These are phyloP conservation scores for Nansenia antarctica DNA, from an alignment of 2,113 vertebrate species.

Conservation along the genomic window DNA sequence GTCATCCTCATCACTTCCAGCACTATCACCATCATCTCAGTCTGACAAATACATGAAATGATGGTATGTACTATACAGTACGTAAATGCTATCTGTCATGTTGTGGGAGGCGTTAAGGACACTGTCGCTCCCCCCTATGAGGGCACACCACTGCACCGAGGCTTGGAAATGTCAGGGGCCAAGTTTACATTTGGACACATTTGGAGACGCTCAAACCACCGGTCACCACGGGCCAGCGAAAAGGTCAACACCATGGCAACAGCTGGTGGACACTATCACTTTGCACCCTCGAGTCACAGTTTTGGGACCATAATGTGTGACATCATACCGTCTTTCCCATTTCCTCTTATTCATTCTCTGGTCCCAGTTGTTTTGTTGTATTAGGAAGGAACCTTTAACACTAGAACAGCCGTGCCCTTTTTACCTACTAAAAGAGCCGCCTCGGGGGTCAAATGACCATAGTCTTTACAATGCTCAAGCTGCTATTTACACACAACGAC, in stretches of 20 bases:
- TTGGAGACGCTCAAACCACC: conserved; percentile 53
- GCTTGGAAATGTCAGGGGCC: conserved; percentile 76
- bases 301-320: conserved; percentile 56
- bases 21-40: neutral
- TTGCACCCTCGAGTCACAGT: conserved; percentile 56
- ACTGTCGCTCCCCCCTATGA: conserved; percentile 40
- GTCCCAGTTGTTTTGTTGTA: too few species aligned
- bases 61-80: neutral
- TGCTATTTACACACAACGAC: too few species aligned
- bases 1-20: neutral
- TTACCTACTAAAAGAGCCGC: too few species aligned
- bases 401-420: too few species aligned
- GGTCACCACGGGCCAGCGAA: conserved; percentile 71
- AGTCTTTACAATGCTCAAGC: too few species aligned
- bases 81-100: neutral
- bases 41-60: neutral
- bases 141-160: conserved; percentile 54
- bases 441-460: too few species aligned
- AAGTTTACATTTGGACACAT: conserved; percentile 64
- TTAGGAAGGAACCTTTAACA: too few species aligned
- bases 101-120: neutral
- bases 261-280: conserved; percentile 62
- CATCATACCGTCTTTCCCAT: too few species aligned
- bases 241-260: conserved; percentile 70
- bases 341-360: too few species aligned